Percentiles rank a stretch among this genome's conserved stretches.
Evolutionary conservation across 1,140 invertebrate genomes (phyloP).

Genomic region (Apis mellifera): Amel_HAv3.1 CM009943.2:3440501-3441000

Average conservation of each 20-base stretch:
- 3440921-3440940: constrained; percentile 37
- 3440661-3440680: no score
- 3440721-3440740: no score
- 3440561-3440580: no score
- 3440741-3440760: no score
- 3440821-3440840: no score
- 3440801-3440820: no score
- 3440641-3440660: no score
- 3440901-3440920: constrained; percentile 24
- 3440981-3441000: constrained; percentile 36
- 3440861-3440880: constrained; percentile 28
- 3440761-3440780: no score
- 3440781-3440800: no score
- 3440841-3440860: constrained; percentile 10
- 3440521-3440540: not conserved
- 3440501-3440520: constrained; percentile 1
- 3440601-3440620: not conserved
- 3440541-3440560: constrained; percentile 25
- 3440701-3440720: no score
- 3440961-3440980: constrained; percentile 12
- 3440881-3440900: constrained; percentile 37
- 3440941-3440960: constrained; percentile 42
- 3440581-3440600: not conserved
- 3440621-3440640: constrained; percentile 9
- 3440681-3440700: no score